phyloP scores from a whole-genome alignment of 35 echinoderm and acorn worm species.

The Holothuria glaberrima region DNA sequence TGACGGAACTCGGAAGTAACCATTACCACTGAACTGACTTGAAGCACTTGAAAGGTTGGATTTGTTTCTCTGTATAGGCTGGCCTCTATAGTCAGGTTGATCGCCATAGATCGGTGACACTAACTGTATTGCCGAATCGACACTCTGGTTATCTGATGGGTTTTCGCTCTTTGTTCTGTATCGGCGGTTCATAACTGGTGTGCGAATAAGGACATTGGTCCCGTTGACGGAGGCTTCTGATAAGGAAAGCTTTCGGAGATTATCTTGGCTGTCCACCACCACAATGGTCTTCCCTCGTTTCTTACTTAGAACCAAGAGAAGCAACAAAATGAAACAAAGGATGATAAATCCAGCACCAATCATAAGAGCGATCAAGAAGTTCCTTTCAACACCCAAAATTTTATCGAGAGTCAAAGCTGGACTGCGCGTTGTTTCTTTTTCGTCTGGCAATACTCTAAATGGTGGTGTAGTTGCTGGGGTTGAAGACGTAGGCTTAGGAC shows the following conservation, averaged over 20 bases:
- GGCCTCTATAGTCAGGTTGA: slow-evolving; percentile 15
- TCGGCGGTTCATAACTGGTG: slow-evolving; percentile 40
- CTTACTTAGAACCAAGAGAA: slow-evolving; percentile 27
- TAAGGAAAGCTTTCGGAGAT: slow-evolving; percentile 2
- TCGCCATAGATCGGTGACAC: slow-evolving; percentile 22
- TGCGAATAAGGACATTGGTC: background rate
- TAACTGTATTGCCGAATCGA: slow-evolving; percentile 52
- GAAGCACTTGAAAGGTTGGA: slow-evolving; percentile 26
- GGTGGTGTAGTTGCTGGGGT: background rate
- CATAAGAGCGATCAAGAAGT: slow-evolving; percentile 52
- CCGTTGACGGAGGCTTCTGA: slow-evolving; percentile 2
- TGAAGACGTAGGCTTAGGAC: background rate
- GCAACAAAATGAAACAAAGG: slow-evolving; percentile 12
- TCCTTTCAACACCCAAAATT: slow-evolving; percentile 32
- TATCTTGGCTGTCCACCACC: slow-evolving; percentile 21
- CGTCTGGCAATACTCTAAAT: background rate
- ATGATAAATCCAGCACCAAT: slow-evolving; percentile 29
- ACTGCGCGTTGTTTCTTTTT: background rate
- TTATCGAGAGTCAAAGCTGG: slow-evolving; percentile 11
- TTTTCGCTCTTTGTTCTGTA: slow-evolving; percentile 31
- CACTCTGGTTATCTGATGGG: slow-evolving; percentile 49
- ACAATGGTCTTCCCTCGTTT: slow-evolving; percentile 31
- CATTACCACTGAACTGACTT: slow-evolving; percentile 36
- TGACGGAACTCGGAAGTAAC: slow-evolving; percentile 21
- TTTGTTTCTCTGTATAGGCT: slow-evolving; percentile 9